Percentiles rank a stretch among this genome's conserved stretches.
Conservation (phyloP, 2,797 vertebrate genomes). For the Cirrhinus mrigala region DNA sequence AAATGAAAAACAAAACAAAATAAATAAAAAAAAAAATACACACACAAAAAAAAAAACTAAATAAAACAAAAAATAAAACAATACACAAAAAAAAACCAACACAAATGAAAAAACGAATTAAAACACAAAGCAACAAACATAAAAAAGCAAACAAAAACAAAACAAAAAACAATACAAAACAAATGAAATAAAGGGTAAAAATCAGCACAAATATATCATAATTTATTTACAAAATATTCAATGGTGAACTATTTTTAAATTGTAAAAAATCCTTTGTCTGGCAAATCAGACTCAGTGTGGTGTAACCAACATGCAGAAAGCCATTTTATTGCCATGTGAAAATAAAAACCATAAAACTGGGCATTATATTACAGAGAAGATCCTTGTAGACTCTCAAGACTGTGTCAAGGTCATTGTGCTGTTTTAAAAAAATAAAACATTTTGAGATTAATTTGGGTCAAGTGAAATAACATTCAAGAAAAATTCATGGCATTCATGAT, state of each 20-base stretch:
- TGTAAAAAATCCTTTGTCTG: not conserved
- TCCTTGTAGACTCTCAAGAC: not conserved
- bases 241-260: not conserved
- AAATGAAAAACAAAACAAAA: not conserved
- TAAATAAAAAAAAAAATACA: not conserved
- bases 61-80: no score
- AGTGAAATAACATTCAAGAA: not conserved
- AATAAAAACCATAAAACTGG: constrained; percentile 11
- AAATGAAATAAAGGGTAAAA: not conserved
- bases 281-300: not conserved
- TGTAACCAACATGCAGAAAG: constrained; percentile 1
- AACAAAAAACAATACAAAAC: not conserved
- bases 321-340: not conserved
- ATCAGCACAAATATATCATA: not conserved
- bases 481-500: not conserved
- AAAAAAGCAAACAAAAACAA: not conserved
- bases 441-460: constrained; percentile 1
- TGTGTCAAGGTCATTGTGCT: not conserved
- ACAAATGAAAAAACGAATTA: not conserved
- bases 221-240: not conserved
- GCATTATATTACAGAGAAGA: not conserved
- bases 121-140: no score
- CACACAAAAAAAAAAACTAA: no score
- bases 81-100: not conserved
- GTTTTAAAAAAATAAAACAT: not conserved